These are phyloP conservation scores for Vespertilio murinus DNA, from an alignment of 2,797 vertebrate species.

Conservation along the genomic window DNA sequence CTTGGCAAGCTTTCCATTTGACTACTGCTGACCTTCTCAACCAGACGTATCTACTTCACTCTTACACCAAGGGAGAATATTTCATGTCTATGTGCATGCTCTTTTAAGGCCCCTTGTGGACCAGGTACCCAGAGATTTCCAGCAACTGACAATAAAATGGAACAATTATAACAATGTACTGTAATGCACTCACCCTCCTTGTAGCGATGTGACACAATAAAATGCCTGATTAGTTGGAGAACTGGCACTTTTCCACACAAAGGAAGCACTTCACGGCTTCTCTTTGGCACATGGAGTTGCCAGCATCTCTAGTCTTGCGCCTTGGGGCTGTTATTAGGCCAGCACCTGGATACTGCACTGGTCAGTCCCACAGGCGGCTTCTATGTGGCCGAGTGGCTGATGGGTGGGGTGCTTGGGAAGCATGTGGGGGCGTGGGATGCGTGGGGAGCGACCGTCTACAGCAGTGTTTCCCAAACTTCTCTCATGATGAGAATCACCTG, in stretches of 20 bases:
- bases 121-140: neutral
- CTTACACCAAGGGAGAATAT: neutral
- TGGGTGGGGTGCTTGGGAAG: neutral
- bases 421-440: accelerated
- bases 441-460: neutral
- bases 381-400: neutral
- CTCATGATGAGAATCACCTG: too few species aligned
- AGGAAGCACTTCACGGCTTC: neutral
- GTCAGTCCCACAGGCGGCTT: neutral
- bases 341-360: accelerated
- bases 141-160: neutral
- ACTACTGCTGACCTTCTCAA: too few species aligned
- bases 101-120: neutral
- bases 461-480: too few species aligned
- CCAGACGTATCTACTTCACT: neutral
- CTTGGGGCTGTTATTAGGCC: neutral
- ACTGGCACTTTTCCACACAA: neutral
- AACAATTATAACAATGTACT: neutral
- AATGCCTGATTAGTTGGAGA: neutral
- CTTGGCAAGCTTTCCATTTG: neutral
- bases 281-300: too few species aligned
- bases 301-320: neutral
- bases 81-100: neutral
- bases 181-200: neutral
- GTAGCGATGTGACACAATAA: neutral